Conservation (phyloP, 2,797 vertebrate genomes). For the Schizopygopsis malacanthus region DNA sequence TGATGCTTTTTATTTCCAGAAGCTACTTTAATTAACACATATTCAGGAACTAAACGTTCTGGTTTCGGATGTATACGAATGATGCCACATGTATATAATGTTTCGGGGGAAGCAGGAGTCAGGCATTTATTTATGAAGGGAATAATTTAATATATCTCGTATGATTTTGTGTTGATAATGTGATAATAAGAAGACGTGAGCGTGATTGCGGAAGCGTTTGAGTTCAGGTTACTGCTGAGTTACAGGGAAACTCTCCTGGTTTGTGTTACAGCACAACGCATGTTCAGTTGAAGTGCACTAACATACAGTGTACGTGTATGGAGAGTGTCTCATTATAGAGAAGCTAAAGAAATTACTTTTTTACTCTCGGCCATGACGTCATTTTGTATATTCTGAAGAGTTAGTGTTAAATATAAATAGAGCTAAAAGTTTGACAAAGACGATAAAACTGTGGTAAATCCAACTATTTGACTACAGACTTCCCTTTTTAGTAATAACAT, state of each 20-base stretch:
- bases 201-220: constrained; percentile 50
- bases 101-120: constrained; percentile 72
- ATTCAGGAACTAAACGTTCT: constrained; percentile 32
- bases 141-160: constrained; percentile 86
- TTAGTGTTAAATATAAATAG: constrained; percentile 32
- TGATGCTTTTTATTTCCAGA: not conserved
- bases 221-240: constrained; percentile 78
- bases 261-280: constrained; percentile 73
- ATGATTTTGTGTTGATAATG: constrained; percentile 72
- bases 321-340: constrained; percentile 39
- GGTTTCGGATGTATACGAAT: constrained; percentile 28
- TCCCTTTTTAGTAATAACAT: constrained; percentile 44
- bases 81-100: constrained; percentile 75
- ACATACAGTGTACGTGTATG: constrained; percentile 45
- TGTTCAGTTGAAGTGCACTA: constrained; percentile 52
- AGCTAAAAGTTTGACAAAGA: constrained; percentile 34
- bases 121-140: constrained; percentile 86
- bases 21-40: constrained; percentile 29
- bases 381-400: constrained; percentile 45
- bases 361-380: constrained; percentile 55
- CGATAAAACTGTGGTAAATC: constrained; percentile 73
- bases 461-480: constrained; percentile 42
- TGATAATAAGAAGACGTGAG: constrained; percentile 63
- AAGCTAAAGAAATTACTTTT: constrained; percentile 44
- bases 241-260: constrained; percentile 62